Conservation (phyloP, 2,113 vertebrate species). For the Carettochelys insculpta region DNA sequence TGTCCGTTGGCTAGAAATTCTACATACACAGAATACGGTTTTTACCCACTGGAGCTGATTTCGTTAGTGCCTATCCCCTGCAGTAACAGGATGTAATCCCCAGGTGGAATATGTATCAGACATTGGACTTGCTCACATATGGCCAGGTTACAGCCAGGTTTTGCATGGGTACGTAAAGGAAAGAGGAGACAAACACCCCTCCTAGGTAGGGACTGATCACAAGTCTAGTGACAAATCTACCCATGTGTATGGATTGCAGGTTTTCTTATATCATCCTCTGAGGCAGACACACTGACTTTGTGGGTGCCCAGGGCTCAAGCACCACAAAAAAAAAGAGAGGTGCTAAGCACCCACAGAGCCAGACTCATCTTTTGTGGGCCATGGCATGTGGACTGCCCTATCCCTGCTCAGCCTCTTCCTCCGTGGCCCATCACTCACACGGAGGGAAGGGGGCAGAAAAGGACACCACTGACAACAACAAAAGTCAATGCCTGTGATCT, state of each 20-base stretch:
- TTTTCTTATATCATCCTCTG: background rate
- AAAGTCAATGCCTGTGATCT: background rate
- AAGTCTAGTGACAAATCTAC: background rate
- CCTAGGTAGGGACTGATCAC: background rate
- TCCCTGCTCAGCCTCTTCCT: too few relatives aligned
- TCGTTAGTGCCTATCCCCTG: background rate
- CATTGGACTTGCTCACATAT: background rate
- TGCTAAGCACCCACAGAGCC: too few relatives aligned
- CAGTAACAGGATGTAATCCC: background rate
- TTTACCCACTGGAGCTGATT: background rate
- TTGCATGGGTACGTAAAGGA: background rate
- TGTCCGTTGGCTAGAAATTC: accelerated
- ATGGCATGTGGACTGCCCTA: too few relatives aligned
- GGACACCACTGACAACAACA: too few relatives aligned
- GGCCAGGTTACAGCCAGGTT: background rate
- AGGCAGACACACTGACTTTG: background rate
- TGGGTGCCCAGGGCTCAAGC: too few relatives aligned
- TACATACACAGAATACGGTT: background rate
- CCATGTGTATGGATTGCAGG: background rate
- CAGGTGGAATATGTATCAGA: accelerated
- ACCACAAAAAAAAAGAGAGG: too few relatives aligned
- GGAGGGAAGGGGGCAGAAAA: too few relatives aligned
- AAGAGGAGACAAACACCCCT: background rate
- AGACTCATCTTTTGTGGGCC: too few relatives aligned
- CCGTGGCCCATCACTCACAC: too few relatives aligned